Conservation (phyloP, 2,113 vertebrate genomes). For the Alouatta palliata region DNA sequence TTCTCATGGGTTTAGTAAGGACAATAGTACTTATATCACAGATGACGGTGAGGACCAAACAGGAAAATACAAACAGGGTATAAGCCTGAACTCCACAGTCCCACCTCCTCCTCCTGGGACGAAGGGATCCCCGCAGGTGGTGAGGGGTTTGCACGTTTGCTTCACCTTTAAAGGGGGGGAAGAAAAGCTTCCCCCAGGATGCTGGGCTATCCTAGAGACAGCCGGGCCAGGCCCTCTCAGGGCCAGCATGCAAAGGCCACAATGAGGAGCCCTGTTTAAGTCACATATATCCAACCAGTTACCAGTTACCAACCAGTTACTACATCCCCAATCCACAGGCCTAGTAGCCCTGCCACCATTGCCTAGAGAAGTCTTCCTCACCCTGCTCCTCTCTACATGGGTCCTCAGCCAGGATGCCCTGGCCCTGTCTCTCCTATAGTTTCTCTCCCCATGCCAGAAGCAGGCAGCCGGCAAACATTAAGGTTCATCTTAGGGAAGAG, state of each 20-base stretch:
- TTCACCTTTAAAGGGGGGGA: neutral
- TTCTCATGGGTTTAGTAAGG: neutral
- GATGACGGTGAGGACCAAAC: neutral
- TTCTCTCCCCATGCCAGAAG: neutral
- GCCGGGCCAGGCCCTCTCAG: neutral
- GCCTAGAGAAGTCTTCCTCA: neutral
- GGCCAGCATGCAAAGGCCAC: neutral
- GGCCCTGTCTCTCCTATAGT: neutral
- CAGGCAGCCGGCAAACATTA: neutral
- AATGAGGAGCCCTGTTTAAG: neutral
- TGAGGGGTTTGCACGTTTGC: neutral
- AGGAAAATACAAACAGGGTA: neutral
- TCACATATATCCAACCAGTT: neutral
- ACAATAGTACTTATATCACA: neutral
- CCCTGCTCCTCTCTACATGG: neutral
- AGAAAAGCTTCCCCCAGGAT: neutral
- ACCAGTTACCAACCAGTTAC: neutral
- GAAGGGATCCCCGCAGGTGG: neutral
- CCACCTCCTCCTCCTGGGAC: neutral
- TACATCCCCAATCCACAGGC: neutral
- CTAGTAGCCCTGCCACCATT: neutral
- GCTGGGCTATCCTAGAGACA: neutral
- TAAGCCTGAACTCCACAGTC: neutral
- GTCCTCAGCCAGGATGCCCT: neutral
- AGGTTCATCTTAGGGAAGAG: neutral